These are phyloP conservation scores for Thalassophryne amazonica DNA, from an alignment of 2,797 vertebrate species.

Conservation along the genomic window DNA sequence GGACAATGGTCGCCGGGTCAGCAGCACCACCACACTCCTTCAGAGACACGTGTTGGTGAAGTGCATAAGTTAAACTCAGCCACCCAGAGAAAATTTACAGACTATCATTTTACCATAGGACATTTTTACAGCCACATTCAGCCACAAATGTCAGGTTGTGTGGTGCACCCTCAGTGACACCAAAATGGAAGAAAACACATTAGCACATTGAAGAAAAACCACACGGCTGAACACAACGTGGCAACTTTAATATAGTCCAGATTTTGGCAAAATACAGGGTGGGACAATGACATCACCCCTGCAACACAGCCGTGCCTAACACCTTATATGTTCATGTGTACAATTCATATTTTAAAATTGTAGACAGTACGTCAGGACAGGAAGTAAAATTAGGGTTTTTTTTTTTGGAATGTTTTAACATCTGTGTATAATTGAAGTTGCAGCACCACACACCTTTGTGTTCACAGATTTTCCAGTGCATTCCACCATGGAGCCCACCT, in stretches of 20 bases:
- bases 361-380: conserved; percentile 21
- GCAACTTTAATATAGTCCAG: not conserved
- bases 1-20: conserved; percentile 35
- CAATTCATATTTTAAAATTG: not conserved
- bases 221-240: not conserved
- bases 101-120: conserved; percentile 1
- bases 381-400: conserved; percentile 7
- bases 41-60: conserved; percentile 44
- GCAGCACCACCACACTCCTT: conserved; percentile 20
- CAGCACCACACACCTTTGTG: not conserved
- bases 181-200: not conserved
- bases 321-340: conserved; percentile 12
- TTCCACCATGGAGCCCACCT: too few relatives aligned
- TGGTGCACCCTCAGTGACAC: not conserved
- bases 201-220: not conserved
- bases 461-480: not conserved
- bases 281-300: conserved; percentile 33
- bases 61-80: conserved; percentile 5
- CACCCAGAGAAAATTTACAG: conserved; percentile 1
- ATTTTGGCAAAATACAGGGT: conserved; percentile 7
- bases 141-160: not conserved
- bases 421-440: conserved; percentile 7
- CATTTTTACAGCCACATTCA: conserved; percentile 20
- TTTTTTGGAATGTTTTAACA: conserved; percentile 3
- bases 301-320: conserved; percentile 3